Conservation (phyloP, 2,797 vertebrate species). For the Apogon hyalosoma region DNA sequence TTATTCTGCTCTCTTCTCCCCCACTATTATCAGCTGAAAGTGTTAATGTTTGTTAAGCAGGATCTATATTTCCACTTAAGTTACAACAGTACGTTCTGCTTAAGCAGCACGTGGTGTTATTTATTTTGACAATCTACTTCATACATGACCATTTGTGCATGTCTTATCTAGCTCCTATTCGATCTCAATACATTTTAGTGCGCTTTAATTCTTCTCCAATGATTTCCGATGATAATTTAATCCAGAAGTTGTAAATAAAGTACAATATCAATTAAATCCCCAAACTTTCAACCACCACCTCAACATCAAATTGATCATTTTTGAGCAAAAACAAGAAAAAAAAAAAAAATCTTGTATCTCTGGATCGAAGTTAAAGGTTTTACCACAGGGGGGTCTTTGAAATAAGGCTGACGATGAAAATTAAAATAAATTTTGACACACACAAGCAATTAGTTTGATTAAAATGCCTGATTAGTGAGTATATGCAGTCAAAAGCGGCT, state of each 20-base stretch:
- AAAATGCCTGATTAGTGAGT: conserved; percentile 38
- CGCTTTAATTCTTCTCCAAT: neutral
- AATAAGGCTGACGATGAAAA: conserved; percentile 68
- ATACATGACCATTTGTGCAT: too few species aligned
- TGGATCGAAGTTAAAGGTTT: conserved; percentile 29
- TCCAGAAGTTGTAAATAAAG: neutral
- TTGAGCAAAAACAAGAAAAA: too few species aligned
- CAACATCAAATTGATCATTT: too few species aligned
- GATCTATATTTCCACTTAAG: neutral
- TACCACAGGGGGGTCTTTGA: conserved; percentile 78
- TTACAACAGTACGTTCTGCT: neutral
- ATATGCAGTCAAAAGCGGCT: conserved; percentile 26
- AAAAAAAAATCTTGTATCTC: neutral
- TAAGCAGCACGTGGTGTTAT: too few species aligned
- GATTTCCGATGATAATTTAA: neutral
- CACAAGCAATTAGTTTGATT: conserved; percentile 54
- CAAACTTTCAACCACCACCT: neutral
- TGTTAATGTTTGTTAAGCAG: conserved; percentile 6
- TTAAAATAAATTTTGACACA: conserved; percentile 69
- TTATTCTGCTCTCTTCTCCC: conserved; percentile 41
- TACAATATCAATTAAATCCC: neutral
- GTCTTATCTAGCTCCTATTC: too few species aligned
- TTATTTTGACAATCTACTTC: too few species aligned
- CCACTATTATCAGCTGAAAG: conserved; percentile 20
- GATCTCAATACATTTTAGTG: neutral